A percentile compares a stretch with the other conserved stretches of the same genome.
phyloP scores from a whole-genome alignment of 2,113 vertebrate genomes.

The Anoplopoma fimbria region DNA sequence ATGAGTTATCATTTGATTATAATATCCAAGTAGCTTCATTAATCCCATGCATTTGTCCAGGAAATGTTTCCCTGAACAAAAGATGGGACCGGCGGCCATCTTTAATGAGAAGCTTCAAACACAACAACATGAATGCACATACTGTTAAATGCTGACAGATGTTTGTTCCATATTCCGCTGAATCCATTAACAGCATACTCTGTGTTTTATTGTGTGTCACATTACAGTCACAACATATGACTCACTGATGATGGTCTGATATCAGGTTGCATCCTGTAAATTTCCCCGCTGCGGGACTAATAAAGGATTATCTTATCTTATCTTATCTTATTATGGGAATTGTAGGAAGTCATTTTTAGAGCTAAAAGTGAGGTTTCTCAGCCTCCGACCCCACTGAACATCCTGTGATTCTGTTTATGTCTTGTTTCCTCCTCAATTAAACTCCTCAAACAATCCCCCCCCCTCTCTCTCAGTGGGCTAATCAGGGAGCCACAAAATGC shows the following conservation, averaged over 20 bases:
- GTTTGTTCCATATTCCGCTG: neutral
- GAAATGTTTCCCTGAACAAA: neutral
- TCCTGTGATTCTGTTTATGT: neutral
- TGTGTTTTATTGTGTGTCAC: neutral
- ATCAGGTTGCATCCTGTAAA: neutral
- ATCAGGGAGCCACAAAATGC: slow-evolving; percentile 55
- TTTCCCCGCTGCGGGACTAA: too few species aligned
- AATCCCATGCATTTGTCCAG: neutral
- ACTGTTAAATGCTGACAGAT: slow-evolving; percentile 29
- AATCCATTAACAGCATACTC: neutral
- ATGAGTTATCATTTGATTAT: neutral
- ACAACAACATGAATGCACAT: too few species aligned
- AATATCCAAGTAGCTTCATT: too few species aligned
- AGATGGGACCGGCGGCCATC: slow-evolving; percentile 3
- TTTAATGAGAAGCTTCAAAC: too few species aligned
- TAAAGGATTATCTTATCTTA: too few species aligned
- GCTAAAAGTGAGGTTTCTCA: neutral
- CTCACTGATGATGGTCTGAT: too few species aligned
- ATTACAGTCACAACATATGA: neutral
- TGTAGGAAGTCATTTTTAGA: neutral
- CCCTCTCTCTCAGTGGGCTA: slow-evolving; percentile 44
- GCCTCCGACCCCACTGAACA: neutral
- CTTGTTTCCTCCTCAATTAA: neutral
- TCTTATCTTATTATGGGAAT: too few species aligned
- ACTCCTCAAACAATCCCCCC: neutral